Evolutionary conservation across 2,888 invertebrate species (phyloP).

Genomic region (Nomada fucata): DNA sequence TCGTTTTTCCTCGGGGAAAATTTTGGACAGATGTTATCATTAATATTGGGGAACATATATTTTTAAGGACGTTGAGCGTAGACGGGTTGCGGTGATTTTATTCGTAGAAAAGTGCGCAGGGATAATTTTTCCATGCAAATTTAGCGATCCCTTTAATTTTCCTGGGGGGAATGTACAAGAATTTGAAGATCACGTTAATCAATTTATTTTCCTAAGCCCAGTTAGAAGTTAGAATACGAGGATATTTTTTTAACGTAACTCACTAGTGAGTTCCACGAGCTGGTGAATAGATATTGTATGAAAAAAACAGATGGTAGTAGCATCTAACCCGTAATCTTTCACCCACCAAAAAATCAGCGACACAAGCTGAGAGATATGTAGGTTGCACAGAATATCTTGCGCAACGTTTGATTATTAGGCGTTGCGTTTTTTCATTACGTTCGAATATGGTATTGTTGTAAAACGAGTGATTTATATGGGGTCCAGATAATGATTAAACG

Average conservation of each 20-base stretch:
- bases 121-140: too few relatives aligned
- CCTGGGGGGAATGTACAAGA: too few relatives aligned
- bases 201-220: not conserved
- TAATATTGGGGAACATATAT: too few relatives aligned
- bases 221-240: not conserved
- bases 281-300: not conserved
- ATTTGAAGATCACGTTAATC: too few relatives aligned
- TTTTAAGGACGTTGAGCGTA: too few relatives aligned
- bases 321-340: conserved; percentile 34
- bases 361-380: conserved; percentile 15
- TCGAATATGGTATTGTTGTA: conserved; percentile 32
- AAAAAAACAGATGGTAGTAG: not conserved
- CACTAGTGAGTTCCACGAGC: not conserved
- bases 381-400: not conserved
- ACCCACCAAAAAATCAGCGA: conserved; percentile 28
- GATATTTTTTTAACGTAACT: not conserved
- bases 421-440: conserved; percentile 5
- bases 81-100: too few relatives aligned
- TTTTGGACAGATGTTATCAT: too few relatives aligned
- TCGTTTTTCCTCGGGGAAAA: too few relatives aligned
- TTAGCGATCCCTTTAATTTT: too few relatives aligned
- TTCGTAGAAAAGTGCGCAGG: too few relatives aligned
- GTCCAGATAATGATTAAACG: conserved; percentile 46
- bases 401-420: conserved; percentile 36
- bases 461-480: conserved; percentile 39